Conservation (phyloP, 1,140 invertebrate genomes). For the Nasonia longicornis region DNA sequence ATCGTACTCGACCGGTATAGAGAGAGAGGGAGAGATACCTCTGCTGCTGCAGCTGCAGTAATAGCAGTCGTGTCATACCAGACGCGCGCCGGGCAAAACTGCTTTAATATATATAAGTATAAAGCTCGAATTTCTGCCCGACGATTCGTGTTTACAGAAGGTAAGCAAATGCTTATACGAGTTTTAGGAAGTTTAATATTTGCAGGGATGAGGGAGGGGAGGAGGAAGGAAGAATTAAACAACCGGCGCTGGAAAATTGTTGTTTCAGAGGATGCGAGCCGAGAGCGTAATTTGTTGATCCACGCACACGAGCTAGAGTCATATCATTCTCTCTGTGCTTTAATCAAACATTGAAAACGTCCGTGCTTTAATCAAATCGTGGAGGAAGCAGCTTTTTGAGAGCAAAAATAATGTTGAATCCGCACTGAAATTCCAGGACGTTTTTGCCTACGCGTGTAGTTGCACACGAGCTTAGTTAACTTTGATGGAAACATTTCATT, state of each 20-base stretch:
- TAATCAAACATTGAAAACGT: background rate
- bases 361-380: background rate
- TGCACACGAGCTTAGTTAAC: background rate
- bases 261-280: background rate
- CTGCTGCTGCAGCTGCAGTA: background rate
- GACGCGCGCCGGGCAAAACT: background rate
- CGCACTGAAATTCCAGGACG: background rate
- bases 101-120: background rate
- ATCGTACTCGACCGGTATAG: background rate
- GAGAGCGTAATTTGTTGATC: background rate
- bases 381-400: background rate
- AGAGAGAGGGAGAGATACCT: background rate
- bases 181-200: background rate
- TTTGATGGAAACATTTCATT: background rate
- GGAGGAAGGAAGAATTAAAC: background rate
- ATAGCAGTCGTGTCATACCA: slow-evolving; percentile 7
- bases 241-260: background rate
- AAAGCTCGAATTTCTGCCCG: background rate
- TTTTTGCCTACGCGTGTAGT: background rate
- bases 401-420: background rate
- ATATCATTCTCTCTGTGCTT: background rate
- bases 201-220: background rate
- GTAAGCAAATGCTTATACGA: slow-evolving; percentile 14
- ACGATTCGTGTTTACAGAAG: background rate
- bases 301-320: background rate